Evolutionary conservation across 1,140 invertebrate genomes (phyloP), one percentile per base, ranked within the genome.

Genomic region (Nebria ingens): DNA sequence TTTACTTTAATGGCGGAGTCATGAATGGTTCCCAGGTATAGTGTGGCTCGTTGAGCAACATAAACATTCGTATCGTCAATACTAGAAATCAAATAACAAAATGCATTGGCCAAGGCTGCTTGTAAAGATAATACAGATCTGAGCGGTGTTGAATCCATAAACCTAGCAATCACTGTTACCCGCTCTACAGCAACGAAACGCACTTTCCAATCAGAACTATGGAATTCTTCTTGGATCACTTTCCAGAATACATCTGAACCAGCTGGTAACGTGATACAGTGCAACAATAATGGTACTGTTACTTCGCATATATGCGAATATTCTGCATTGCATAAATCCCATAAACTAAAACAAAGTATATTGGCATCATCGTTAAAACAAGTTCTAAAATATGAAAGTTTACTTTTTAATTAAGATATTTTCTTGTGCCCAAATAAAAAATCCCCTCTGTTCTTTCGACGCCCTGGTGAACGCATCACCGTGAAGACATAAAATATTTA

Each of bases 381-480:
- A 23, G 6, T 49, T 19, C 21, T 23, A 34, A 34, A n/a, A 13
- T 25, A 23, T 54, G 52, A 45, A 38, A 54, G 72, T 80, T 75
- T 76, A 96, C 91, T 93, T 95, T 67, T 91, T 91, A 58, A 99
- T 93, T 0, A 98, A 73, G 17, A 96, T 73, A 75, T 96, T 97
- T 73, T 97, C 93, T 70, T 99, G 93, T 60, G 90, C 93, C 91
- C 94, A 98, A 56, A 97, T 93, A 54, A 99, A 85, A 75, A 98
- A 98, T 49, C 93, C 93, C 61, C 89, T 80, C 66, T 97, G 87
- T 66, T 98, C 92, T 63, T 86, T 85, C 0, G 90, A 81, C 0
- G 92, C 90, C 62, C 86, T 88, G 21, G 83, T 86, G 45, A 98
- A 78, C 4, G 92, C 91, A 71, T 98, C 95, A 2, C 91, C 93